Evolutionary conservation across 2,888 invertebrate genomes (phyloP), one percentile per base, ranked within the genome.

Genomic region (Furcula furcula): DNA sequence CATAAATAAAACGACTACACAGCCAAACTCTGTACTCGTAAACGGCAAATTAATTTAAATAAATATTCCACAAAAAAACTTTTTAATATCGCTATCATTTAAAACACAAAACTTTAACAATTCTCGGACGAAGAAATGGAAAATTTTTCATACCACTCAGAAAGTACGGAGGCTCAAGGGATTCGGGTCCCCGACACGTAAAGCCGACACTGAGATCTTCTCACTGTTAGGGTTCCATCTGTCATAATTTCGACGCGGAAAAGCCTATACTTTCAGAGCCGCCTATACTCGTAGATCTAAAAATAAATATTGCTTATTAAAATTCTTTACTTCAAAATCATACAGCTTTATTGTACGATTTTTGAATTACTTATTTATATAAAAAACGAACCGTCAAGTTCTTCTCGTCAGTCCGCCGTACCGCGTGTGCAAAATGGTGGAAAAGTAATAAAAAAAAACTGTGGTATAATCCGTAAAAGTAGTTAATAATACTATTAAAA

Each of bases 191-290:
- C 56, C 65, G 58, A 70, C 69, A 69, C 67, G 67, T 61, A 73
- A 69, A 76, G 68, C 74, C 66, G 60, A 55, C 61, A 61, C 69
- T 74, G 70, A 66, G 52, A 80, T 81, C 76, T 72, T 69, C 54
- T 29, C 67, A 55, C 70, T 69, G 56, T 58, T 55, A 53, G 76
- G 70, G 75, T 74, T 78, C 76, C 76, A 76, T 74, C 74, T 74
- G 78, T 83, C 79, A 82, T 82, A 80, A 79, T 78, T 76, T 76
- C 52, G 48, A 33, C 42, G 9, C 21, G 15, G 28, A 23, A 59
- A 54, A 55, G 47, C 59, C 47, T 51, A 45, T 42, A 23, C 29
- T 36, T 33, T 36, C 26, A 14, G 19, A 10, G 5, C 28, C n/a
- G 5, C 27, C n/a, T n/a, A n/a, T n/a, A n/a, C n/a, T n/a, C n/a